These are phyloP conservation scores for Zaprionus davidi DNA, from an alignment of 1,140 invertebrate species.

Conservation along the genomic window DNA sequence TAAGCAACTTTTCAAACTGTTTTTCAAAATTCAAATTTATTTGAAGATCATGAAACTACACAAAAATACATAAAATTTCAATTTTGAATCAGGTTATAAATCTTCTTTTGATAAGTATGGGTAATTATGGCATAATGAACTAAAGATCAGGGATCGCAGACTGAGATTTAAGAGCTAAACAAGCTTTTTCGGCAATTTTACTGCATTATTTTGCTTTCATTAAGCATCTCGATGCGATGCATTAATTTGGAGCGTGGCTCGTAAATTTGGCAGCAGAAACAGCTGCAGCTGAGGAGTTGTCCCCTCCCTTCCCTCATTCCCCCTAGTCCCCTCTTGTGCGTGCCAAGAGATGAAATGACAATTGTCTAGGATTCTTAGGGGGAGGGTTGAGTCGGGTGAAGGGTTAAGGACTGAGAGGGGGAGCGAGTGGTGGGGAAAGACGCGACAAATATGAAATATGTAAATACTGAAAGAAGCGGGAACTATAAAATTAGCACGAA, in stretches of 20 bases:
- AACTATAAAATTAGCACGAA: conserved; percentile 74
- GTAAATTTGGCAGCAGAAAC: conserved; percentile 40
- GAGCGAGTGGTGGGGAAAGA: background rate
- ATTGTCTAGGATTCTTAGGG: conserved; percentile 5
- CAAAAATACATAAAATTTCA: background rate
- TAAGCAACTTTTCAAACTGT: too few relatives aligned
- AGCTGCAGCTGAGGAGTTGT: conserved; percentile 28
- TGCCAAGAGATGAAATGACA: conserved; percentile 28
- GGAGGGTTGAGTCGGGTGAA: background rate
- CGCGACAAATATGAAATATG: conserved; percentile 49
- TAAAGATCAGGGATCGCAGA: background rate
- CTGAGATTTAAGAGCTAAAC: background rate
- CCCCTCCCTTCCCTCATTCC: background rate
- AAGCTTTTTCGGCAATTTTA: conserved; percentile 15
- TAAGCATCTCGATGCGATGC: conserved; percentile 27
- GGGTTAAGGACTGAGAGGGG: background rate
- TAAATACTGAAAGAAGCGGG: conserved; percentile 35
- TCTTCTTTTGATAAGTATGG: background rate
- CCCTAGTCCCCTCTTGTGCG: conserved; percentile 8
- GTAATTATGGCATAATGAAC: conserved; percentile 3
- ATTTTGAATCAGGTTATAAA: background rate
- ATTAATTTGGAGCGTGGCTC: conserved; percentile 32
- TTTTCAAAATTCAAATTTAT: background rate
- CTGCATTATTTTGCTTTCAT: conserved; percentile 20
- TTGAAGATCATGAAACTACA: background rate